These are phyloP conservation scores for Neomorphus geoffroyi DNA, from an alignment of 2,797 vertebrate genomes.

Conservation along the genomic window DNA sequence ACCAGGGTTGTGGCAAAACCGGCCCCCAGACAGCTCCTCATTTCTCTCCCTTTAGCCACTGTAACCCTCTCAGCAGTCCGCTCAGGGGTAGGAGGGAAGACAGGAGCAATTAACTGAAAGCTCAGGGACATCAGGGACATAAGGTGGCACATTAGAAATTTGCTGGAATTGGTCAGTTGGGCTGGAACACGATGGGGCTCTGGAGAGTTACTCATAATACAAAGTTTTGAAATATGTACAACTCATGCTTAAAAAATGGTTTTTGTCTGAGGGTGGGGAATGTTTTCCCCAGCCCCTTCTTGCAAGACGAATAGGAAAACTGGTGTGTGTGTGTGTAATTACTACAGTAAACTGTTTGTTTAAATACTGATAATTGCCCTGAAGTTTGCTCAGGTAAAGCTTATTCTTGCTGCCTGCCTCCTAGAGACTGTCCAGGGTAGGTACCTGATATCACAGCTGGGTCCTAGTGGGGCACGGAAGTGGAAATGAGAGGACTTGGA, in stretches of 20 bases:
- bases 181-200: background rate
- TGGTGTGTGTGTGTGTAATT: too few species aligned
- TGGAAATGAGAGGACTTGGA: background rate
- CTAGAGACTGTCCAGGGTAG: background rate
- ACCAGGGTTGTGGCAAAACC: background rate
- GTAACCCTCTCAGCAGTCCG: background rate
- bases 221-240: constrained; percentile 45
- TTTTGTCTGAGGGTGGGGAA: constrained; percentile 14
- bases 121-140: background rate
- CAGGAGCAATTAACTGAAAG: background rate
- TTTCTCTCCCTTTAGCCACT: background rate
- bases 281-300: background rate
- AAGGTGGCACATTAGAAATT: background rate
- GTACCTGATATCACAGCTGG: background rate
- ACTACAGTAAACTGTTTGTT: background rate
- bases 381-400: background rate
- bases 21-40: rapidly evolving
- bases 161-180: background rate
- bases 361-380: background rate
- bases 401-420: background rate
- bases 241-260: constrained; percentile 24
- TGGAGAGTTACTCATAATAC: constrained; percentile 30
- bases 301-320: background rate
- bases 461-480: background rate
- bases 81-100: background rate